A percentile compares a stretch with the other conserved stretches of the same genome.
Evolutionary conservation across 2,113 vertebrate species (phyloP).

Genomic region (Cephalopterus ornatus): DNA sequence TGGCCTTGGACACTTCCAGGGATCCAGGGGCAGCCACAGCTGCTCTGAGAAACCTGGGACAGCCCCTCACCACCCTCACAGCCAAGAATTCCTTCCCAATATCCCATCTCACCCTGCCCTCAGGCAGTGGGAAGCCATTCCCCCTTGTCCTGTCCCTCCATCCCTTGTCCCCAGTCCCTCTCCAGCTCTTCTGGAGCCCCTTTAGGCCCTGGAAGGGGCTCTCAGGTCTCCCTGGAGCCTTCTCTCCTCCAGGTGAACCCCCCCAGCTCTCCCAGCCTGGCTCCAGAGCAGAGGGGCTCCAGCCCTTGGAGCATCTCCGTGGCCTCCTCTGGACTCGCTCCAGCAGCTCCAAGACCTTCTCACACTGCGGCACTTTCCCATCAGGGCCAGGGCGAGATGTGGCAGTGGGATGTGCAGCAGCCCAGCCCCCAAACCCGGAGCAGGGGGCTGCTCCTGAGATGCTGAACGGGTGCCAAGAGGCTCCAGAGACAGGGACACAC

Average conservation of each 20-base stretch:
- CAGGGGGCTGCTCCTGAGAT: not conserved
- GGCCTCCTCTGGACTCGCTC: not conserved
- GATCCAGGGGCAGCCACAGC: not conserved
- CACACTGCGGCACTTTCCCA: not conserved
- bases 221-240: not conserved
- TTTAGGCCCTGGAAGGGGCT: not conserved
- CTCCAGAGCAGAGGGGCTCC: not conserved
- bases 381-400: not conserved
- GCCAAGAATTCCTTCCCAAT: not conserved
- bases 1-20: not conserved
- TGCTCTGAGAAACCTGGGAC: not conserved
- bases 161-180: not conserved
- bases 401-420: not conserved
- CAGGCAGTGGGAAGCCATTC: not conserved
- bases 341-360: not conserved
- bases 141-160: not conserved
- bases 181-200: not conserved
- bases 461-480: fast-evolving
- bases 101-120: not conserved
- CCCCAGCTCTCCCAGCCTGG: not conserved
- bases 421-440: not conserved
- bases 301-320: not conserved
- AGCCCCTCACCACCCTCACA: not conserved
- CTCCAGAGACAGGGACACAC: not conserved
- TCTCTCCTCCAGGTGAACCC: not conserved